phyloP scores from a whole-genome alignment of 1,140 invertebrate species.

The Atopsyche davidsoni region DNA sequence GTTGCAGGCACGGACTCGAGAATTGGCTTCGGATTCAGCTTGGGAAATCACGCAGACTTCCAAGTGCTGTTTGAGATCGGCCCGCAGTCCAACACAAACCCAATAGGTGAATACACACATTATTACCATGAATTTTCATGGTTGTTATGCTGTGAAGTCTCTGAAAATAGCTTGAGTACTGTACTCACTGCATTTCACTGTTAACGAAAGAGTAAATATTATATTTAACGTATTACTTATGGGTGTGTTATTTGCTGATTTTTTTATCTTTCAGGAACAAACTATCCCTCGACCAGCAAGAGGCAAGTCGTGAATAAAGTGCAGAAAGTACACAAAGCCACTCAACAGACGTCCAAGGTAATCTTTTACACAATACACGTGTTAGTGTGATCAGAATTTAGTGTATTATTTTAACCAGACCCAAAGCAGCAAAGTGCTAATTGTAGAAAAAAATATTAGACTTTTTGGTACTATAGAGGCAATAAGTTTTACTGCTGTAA shows the following conservation, averaged over 20 bases:
- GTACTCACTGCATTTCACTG: not conserved
- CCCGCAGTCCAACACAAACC: conserved; percentile 63
- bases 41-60: conserved; percentile 74
- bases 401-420: too few species aligned
- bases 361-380: not conserved
- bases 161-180: not conserved
- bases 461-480: not conserved
- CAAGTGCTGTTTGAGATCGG: conserved; percentile 71
- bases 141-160: not conserved
- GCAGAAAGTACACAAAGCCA: conserved; percentile 6
- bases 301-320: conserved; percentile 16
- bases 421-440: too few species aligned
- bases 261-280: conserved; percentile 57
- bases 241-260: conserved; percentile 9
- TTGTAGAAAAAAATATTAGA: too few species aligned
- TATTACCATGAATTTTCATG: not conserved
- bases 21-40: conserved; percentile 68
- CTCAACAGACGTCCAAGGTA: not conserved
- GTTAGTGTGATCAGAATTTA: not conserved
- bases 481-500: not conserved
- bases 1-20: too few species aligned
- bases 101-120: not conserved
- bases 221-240: conserved; percentile 6
- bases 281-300: conserved; percentile 42
- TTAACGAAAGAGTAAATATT: not conserved